Percentiles rank a stretch among this genome's conserved stretches.
These are phyloP conservation scores for Panzeria rudis DNA, from an alignment of 2,888 invertebrate genomes.

Conservation along the genomic window DNA sequence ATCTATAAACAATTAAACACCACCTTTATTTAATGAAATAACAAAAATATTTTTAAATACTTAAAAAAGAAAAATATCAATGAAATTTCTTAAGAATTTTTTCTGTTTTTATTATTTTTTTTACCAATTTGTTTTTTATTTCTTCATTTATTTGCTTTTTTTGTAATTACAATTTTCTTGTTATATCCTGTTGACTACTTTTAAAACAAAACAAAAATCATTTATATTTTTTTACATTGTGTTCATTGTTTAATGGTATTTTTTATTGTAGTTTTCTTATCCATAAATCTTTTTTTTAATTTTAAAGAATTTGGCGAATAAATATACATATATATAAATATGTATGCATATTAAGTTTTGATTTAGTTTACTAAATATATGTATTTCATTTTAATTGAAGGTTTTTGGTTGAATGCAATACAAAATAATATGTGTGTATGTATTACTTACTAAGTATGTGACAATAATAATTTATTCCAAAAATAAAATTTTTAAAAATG, in stretches of 20 bases:
- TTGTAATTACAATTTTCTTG: constrained; percentile 45
- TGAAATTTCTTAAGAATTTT: constrained; percentile 18
- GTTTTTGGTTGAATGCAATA: constrained; percentile 41
- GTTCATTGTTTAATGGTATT: constrained; percentile 64
- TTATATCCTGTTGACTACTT: constrained; percentile 71
- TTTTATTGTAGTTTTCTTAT: constrained; percentile 19
- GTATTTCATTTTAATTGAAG: constrained; percentile 11
- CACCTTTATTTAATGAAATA: constrained; percentile 52
- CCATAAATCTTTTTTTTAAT: constrained; percentile 14
- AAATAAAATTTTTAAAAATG: constrained; percentile 66
- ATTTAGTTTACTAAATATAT: constrained; percentile 16
- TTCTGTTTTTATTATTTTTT: constrained; percentile 13
- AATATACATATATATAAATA: neutral
- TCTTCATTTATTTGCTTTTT: constrained; percentile 28
- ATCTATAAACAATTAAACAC: constrained; percentile 35
- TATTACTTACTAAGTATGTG: constrained; percentile 79
- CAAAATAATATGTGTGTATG: constrained; percentile 44
- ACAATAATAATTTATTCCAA: constrained; percentile 84
- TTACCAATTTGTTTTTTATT: constrained; percentile 29
- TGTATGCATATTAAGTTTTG: constrained; percentile 1
- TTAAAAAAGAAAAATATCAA: neutral
- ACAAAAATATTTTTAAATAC: constrained; percentile 10
- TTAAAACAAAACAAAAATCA: constrained; percentile 52
- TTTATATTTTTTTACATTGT: constrained; percentile 55
- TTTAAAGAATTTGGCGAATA: constrained; percentile 22